These are phyloP conservation scores for Lanius collurio DNA, from an alignment of 2,113 vertebrate genomes.

Conservation along the genomic window DNA sequence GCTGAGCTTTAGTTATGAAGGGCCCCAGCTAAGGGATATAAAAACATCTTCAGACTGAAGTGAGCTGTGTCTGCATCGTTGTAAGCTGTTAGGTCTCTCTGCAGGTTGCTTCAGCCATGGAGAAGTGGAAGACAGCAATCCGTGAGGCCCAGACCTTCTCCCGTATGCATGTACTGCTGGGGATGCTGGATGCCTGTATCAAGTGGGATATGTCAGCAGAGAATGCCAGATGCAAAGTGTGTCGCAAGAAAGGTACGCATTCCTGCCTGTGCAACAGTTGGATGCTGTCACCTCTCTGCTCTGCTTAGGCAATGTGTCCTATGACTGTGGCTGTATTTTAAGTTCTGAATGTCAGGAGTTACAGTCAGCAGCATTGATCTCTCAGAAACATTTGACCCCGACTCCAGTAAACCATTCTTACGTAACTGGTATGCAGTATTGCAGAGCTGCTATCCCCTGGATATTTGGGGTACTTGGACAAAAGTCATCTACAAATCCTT, in stretches of 20 bases:
- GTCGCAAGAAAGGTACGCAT: constrained; percentile 90
- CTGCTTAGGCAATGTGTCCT: neutral
- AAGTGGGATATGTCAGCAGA: constrained; percentile 99
- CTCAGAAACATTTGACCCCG: neutral
- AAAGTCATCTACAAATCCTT: neutral
- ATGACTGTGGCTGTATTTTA: neutral
- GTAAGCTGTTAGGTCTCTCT: constrained; percentile 36
- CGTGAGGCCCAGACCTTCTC: constrained; percentile 95
- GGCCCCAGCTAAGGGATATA: neutral
- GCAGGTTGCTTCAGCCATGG: constrained; percentile 92
- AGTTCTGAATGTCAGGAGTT: neutral
- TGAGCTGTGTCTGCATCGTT: neutral
- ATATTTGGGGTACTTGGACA: neutral
- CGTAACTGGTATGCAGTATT: neutral
- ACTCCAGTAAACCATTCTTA: neutral
- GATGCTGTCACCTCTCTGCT: neutral
- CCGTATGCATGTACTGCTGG: constrained; percentile 93
- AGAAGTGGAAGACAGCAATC: constrained; percentile 93
- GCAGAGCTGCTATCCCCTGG: neutral
- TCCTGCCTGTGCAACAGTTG: neutral
- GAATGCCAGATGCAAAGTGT: constrained; percentile 98
- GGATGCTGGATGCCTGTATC: constrained; percentile 97
- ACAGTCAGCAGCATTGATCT: neutral
- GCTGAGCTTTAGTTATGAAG: neutral
- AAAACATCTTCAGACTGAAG: neutral